A percentile compares a stretch with the other conserved stretches of the same genome.
These are phyloP conservation scores for Volucella zonaria DNA, from an alignment of 2,888 invertebrate species.

Conservation along the genomic window DNA sequence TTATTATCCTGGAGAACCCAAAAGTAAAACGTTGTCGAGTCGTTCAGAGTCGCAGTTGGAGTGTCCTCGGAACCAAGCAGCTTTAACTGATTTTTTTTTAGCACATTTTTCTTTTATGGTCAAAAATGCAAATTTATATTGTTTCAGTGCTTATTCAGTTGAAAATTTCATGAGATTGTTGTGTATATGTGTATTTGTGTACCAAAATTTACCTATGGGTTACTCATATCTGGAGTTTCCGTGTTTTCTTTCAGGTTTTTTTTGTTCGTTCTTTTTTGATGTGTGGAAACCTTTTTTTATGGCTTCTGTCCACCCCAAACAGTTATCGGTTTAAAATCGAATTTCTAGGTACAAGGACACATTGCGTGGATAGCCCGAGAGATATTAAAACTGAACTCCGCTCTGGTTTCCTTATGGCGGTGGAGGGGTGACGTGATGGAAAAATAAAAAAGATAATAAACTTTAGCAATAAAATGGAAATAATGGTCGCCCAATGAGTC, in stretches of 20 bases:
- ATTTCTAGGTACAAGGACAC: slow-evolving; percentile 60
- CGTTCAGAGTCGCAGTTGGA: not conserved
- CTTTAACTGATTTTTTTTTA: slow-evolving; percentile 12
- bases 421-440: slow-evolving; percentile 60
- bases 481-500: slow-evolving; percentile 74
- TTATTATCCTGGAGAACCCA: slow-evolving; percentile 64
- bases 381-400: slow-evolving; percentile 67
- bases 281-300: slow-evolving; percentile 39
- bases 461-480: slow-evolving; percentile 73
- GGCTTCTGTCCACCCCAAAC: slow-evolving; percentile 58
- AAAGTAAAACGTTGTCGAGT: slow-evolving; percentile 65
- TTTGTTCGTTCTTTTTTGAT: slow-evolving; percentile 21
- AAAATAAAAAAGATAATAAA: slow-evolving; percentile 68
- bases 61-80: not conserved
- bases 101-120: slow-evolving; percentile 47
- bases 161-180: slow-evolving; percentile 70
- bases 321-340: slow-evolving; percentile 71
- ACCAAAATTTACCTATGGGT: slow-evolving; percentile 17
- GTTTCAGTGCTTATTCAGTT: slow-evolving; percentile 80
- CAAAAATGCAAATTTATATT: slow-evolving; percentile 80
- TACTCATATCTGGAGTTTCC: slow-evolving; percentile 33
- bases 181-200: slow-evolving; percentile 12
- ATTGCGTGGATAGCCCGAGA: slow-evolving; percentile 20
- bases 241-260: slow-evolving; percentile 22
- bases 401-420: slow-evolving; percentile 46